Percentiles rank a stretch among this genome's conserved stretches.
phyloP scores from a whole-genome alignment of 2,797 vertebrate species.

The Pterois miles region DNA sequence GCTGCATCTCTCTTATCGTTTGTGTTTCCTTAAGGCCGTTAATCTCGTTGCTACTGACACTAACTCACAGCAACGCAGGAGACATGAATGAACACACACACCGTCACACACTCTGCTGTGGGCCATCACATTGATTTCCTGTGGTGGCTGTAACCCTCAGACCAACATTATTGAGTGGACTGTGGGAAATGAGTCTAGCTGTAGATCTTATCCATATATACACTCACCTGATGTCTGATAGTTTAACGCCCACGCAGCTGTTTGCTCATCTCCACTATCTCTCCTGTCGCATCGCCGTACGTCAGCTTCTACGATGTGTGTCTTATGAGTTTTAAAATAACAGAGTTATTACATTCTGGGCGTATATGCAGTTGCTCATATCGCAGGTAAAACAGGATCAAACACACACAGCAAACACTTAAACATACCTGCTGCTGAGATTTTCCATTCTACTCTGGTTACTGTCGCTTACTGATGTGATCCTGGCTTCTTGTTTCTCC shows the following conservation, averaged over 20 bases:
- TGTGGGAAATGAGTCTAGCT: constrained; percentile 44
- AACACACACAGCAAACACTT: constrained; percentile 13
- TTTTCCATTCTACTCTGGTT: not conserved
- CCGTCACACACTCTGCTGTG: not conserved
- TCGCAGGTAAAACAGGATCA: not conserved
- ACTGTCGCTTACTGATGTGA: not conserved
- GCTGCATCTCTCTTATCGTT: not conserved
- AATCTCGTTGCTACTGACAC: not conserved
- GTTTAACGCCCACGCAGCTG: constrained; percentile 9
- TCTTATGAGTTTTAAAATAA: constrained; percentile 7
- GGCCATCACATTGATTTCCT: constrained; percentile 45
- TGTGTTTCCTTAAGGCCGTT: not conserved
- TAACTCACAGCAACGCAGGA: not conserved
- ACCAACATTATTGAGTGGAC: constrained; percentile 37
- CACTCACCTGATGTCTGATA: constrained; percentile 2
- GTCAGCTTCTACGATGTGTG: not conserved
- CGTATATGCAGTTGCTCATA: not conserved
- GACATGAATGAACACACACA: not conserved
- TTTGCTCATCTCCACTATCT: constrained; percentile 16
- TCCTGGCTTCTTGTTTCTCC: not conserved
- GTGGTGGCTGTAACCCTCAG: constrained; percentile 29
- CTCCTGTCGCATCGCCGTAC: not conserved
- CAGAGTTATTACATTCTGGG: constrained; percentile 2
- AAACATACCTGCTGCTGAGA: not conserved
- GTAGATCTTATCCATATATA: constrained; percentile 37